phyloP scores from a whole-genome alignment of 2,797 vertebrate genomes.

The Morus bassanus region DNA sequence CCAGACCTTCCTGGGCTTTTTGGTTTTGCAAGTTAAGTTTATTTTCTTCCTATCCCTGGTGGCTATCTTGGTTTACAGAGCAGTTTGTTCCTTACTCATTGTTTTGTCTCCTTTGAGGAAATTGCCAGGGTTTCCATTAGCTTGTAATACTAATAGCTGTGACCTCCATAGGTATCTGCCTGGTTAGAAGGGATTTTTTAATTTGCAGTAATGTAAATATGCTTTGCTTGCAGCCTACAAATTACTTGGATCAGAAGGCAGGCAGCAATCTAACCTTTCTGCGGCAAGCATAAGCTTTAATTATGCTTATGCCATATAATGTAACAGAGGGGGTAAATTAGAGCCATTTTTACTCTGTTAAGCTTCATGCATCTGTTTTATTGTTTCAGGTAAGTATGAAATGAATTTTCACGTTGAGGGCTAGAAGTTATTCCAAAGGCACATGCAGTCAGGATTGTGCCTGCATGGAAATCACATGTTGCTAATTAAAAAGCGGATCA shows the following conservation, averaged over 20 bases:
- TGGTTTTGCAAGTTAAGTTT: background rate
- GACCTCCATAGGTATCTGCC: background rate
- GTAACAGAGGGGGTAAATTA: background rate
- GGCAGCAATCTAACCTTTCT: background rate
- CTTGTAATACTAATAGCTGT: constrained; percentile 2
- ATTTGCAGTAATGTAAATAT: constrained; percentile 40
- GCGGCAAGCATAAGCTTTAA: background rate
- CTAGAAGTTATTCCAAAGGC: background rate
- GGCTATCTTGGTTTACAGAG: constrained; percentile 19
- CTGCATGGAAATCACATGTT: background rate
- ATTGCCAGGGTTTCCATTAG: constrained; percentile 44
- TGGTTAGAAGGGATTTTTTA: constrained; percentile 31
- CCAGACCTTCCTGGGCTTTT: background rate
- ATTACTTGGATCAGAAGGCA: background rate
- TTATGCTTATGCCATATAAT: background rate
- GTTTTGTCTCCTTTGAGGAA: constrained; percentile 46
- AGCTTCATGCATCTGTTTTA: background rate
- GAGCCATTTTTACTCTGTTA: background rate
- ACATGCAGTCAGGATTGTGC: background rate
- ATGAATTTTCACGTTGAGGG: background rate
- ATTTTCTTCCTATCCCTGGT: constrained; percentile 13
- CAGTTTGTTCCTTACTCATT: constrained; percentile 19
- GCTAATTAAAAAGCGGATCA: background rate
- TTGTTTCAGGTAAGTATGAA: background rate
- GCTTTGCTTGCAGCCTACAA: constrained; percentile 11